phyloP scores from a whole-genome alignment of 2,888 invertebrate genomes.

The Drosophila sordidapex region DNA sequence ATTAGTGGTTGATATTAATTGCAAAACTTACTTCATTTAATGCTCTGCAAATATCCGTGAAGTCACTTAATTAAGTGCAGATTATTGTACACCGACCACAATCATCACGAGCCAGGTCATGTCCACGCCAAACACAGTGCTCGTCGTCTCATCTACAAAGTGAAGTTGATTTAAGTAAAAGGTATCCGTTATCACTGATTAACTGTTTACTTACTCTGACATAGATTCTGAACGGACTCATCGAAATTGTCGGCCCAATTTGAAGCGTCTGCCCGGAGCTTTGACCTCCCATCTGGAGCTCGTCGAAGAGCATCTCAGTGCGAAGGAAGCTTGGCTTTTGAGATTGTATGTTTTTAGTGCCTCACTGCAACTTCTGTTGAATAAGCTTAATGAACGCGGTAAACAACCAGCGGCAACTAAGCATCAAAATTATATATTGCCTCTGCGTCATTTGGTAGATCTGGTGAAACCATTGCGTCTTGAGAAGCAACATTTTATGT shows the following conservation, averaged over 20 bases:
- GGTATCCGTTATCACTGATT: background rate
- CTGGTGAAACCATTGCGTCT: slow-evolving; percentile 46
- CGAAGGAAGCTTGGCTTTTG: slow-evolving; percentile 53
- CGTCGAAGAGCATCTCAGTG: slow-evolving; percentile 27
- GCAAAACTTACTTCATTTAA: too few relatives aligned
- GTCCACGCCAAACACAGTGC: too few relatives aligned
- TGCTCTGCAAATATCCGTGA: too few relatives aligned
- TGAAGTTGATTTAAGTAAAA: too few relatives aligned
- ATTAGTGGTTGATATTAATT: too few relatives aligned
- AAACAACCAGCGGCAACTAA: background rate
- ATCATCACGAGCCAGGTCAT: too few relatives aligned
- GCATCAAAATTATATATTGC: slow-evolving; percentile 27
- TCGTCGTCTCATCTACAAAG: too few relatives aligned
- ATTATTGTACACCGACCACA: too few relatives aligned
- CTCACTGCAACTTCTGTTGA: slow-evolving; percentile 36
- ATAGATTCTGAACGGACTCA: slow-evolving; percentile 93
- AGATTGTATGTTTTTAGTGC: slow-evolving; percentile 35
- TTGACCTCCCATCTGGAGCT: slow-evolving; percentile 42
- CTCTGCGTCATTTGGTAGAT: slow-evolving; percentile 29
- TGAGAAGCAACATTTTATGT: slow-evolving; percentile 35
- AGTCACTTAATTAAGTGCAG: too few relatives aligned
- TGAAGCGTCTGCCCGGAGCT: background rate
- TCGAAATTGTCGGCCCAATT: slow-evolving; percentile 88
- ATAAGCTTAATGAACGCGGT: slow-evolving; percentile 24
- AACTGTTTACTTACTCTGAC: slow-evolving; percentile 90